Base-by-base conservation (phyloP, 2,888 invertebrate species). In the Drosophila nigricruria region DNA sequence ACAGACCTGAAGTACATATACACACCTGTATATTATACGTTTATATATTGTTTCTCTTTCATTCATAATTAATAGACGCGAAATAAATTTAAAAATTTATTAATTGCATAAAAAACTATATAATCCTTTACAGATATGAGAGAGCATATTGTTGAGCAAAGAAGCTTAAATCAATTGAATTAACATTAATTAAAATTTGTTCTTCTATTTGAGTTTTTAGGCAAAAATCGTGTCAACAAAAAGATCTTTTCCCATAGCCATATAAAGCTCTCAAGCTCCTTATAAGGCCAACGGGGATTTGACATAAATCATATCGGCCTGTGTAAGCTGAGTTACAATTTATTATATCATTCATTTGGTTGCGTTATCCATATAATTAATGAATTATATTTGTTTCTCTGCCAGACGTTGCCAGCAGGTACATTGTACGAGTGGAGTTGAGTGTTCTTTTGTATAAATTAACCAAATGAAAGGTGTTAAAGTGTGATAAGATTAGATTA, bases 381-480 rank as follows among this genome's bases (percentile, higher is more conserved):
- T 40, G 9, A 30, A 16, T 10, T 32, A 25, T 53, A 38, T 56
- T 42, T 20, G 10, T 10, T 20, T 6, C 20, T 38, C 36, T 54
- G 52, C 34, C 61, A 54, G 73, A 52, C 45, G 6, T 30, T 5
- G 47, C 18, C 18, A 49, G 18, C 27, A 63, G 25, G 25, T 56
- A 61, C 63, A 64, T 69, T 70, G 62, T 77, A 77, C 27, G 65
- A 77, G 32, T 63, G 54, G 59, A 58, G 56, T 56, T 25, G 25
- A 3, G 25, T 25, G 2, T 65, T 69, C 42, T 62, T 59, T 40
- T 40, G 54, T 77, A 72, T 72, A 77, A 72, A 61, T 80, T 54
- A 70, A 60, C 43, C 63, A 45, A 79, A 56, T 53, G 30, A 77
- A 54, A 40, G 12, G 20, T 62, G 64, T 72, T 72, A 52, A 62